phyloP scores from a whole-genome alignment of 1,140 invertebrate genomes.

The Euura lappo region DNA sequence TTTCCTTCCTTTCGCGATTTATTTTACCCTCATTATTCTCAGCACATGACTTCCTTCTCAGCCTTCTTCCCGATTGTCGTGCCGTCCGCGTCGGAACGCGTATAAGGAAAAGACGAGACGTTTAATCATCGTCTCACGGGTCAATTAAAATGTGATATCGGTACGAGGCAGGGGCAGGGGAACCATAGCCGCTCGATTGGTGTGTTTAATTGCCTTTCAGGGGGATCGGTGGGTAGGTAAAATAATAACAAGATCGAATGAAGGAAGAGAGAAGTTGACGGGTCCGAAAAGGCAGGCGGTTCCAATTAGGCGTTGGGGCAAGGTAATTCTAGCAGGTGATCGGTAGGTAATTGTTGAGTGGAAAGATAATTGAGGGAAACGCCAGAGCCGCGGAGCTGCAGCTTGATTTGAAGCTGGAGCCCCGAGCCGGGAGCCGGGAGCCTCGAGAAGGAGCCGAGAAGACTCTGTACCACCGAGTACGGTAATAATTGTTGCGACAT shows the following conservation, averaged over 20 bases:
- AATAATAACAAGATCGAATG: neutral
- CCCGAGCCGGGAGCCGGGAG: neutral
- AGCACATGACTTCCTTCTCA: neutral
- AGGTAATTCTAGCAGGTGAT: conserved; percentile 5
- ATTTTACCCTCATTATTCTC: neutral
- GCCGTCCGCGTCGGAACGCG: no score
- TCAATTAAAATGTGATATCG: no score
- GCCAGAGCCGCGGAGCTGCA: neutral
- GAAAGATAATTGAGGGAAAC: conserved; percentile 5
- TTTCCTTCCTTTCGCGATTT: neutral
- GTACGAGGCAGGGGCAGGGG: no score
- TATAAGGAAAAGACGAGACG: no score
- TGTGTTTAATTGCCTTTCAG: neutral
- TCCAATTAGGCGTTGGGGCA: neutral
- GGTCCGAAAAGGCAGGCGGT: neutral
- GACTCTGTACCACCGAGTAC: neutral
- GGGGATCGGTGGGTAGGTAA: neutral
- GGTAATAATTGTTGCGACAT: neutral
- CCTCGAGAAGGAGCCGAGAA: neutral
- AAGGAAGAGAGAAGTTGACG: neutral
- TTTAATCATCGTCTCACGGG: no score
- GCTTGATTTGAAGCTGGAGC: neutral
- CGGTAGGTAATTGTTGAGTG: neutral
- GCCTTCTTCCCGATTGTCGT: neutral
- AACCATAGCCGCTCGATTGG: neutral